These are phyloP conservation scores for Brachionus plicatilis DNA, from an alignment of 1,140 invertebrate genomes.

Conservation along the genomic window DNA sequence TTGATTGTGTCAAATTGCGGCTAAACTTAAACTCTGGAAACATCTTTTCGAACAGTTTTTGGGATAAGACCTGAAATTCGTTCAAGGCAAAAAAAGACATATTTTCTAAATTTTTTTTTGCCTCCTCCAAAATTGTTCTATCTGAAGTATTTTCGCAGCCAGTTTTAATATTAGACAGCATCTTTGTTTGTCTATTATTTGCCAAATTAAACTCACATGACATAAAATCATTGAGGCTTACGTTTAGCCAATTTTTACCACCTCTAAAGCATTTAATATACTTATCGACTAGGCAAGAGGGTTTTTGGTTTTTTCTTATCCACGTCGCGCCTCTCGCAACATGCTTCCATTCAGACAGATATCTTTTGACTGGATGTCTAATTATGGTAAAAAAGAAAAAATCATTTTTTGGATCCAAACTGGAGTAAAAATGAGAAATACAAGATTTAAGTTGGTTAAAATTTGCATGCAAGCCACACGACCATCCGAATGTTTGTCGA, in stretches of 20 bases:
- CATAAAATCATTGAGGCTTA: constrained; percentile 72
- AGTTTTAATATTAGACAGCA: constrained; percentile 66
- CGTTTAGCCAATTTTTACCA: not conserved
- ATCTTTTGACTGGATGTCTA: constrained; percentile 79
- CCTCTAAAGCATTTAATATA: not conserved
- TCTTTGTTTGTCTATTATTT: constrained; percentile 88
- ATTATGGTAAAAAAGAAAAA: constrained; percentile 95
- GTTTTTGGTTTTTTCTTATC: constrained; percentile 55
- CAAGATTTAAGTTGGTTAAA: constrained; percentile 85
- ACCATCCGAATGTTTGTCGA: constrained; percentile 97
- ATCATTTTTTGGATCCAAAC: not conserved
- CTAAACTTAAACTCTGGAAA: not conserved
- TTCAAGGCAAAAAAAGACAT: constrained; percentile 96
- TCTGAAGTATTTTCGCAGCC: constrained; percentile 60
- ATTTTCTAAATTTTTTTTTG: constrained; percentile 83
- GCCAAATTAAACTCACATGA: constrained; percentile 85
- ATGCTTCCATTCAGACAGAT: constrained; percentile 82
- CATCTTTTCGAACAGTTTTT: constrained; percentile 3
- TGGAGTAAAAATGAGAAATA: not conserved
- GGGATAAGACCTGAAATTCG: constrained; percentile 77
- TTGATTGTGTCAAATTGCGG: not conserved
- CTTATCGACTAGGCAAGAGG: constrained; percentile 43
- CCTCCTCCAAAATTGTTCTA: constrained; percentile 78
- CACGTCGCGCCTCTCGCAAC: constrained; percentile 94
- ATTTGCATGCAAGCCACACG: constrained; percentile 92